Evolutionary conservation across 2,888 invertebrate species (phyloP).

Genomic region (Pseudeuparius sepicola): DNA sequence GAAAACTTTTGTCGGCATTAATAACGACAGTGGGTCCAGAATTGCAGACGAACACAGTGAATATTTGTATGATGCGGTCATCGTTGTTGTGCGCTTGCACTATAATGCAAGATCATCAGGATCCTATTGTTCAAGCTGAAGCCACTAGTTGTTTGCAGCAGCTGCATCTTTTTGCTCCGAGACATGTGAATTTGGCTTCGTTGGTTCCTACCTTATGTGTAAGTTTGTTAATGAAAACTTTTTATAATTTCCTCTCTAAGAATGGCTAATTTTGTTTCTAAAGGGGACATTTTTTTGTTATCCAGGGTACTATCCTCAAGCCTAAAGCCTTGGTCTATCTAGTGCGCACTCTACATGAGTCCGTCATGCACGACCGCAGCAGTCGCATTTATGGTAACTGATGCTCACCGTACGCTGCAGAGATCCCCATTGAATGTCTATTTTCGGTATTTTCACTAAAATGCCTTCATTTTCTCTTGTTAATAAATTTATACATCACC

Average conservation of each 20-base stretch:
- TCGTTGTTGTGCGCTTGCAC: slow-evolving; percentile 91
- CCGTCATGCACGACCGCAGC: too few relatives aligned
- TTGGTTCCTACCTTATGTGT: slow-evolving; percentile 89
- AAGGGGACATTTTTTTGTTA: too few relatives aligned
- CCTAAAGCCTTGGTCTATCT: too few relatives aligned
- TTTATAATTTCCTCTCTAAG: not conserved
- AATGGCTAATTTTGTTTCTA: slow-evolving; percentile 5
- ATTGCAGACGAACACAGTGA: slow-evolving; percentile 70
- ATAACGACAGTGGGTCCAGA: slow-evolving; percentile 98
- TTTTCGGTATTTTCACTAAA: too few relatives aligned
- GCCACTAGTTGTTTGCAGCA: slow-evolving; percentile 95
- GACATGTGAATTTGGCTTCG: slow-evolving; percentile 85
- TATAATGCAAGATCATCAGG: slow-evolving; percentile 80
- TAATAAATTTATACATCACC: too few relatives aligned
- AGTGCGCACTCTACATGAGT: too few relatives aligned
- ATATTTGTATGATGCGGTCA: slow-evolving; percentile 65
- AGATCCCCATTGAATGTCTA: too few relatives aligned
- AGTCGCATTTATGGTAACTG: too few relatives aligned
- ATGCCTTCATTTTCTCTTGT: too few relatives aligned
- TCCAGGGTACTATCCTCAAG: too few relatives aligned
- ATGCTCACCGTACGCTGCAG: too few relatives aligned
- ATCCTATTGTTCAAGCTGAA: slow-evolving; percentile 89
- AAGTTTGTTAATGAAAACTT: slow-evolving; percentile 39
- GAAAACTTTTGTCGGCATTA: slow-evolving; percentile 84
- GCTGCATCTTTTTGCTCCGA: slow-evolving; percentile 92